phyloP scores from a whole-genome alignment of 2,888 invertebrate genomes.

The Pterostichus niger region DNA sequence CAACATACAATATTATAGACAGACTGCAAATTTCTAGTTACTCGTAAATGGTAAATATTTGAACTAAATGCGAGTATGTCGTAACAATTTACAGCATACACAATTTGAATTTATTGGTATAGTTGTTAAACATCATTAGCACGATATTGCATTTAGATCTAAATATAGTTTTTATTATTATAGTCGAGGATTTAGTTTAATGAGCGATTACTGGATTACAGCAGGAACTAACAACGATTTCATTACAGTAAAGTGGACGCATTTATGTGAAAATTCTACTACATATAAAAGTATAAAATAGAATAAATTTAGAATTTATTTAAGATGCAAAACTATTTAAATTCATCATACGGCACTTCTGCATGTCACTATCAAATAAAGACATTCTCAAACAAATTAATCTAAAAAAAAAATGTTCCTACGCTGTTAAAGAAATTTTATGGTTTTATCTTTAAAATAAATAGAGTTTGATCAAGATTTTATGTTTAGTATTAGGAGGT shows the following conservation, averaged over 20 bases:
- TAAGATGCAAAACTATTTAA: conserved; percentile 9
- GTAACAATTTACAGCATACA: too few relatives aligned
- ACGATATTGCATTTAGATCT: background rate
- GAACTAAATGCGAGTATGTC: too few relatives aligned
- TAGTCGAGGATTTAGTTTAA: conserved; percentile 27
- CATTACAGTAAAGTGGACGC: conserved; percentile 1
- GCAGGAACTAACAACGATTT: conserved; percentile 11
- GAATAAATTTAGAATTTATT: too few relatives aligned
- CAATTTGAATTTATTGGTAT: too few relatives aligned
- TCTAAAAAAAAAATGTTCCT: background rate
- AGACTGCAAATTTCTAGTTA: too few relatives aligned
- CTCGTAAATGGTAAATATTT: too few relatives aligned
- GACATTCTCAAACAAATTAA: too few relatives aligned
- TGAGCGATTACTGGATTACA: conserved; percentile 8
- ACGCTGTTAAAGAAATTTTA: conserved; percentile 17
- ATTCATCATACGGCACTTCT: too few relatives aligned
- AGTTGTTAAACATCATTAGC: background rate
- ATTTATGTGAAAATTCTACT: too few relatives aligned
- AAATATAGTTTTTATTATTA: conserved; percentile 10
- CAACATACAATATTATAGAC: too few relatives aligned
- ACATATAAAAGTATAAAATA: too few relatives aligned
- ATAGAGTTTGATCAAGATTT: background rate
- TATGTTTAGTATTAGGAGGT: background rate
- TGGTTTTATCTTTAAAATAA: conserved; percentile 2
- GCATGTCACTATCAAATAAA: too few relatives aligned